phyloP scores from a whole-genome alignment of 2,113 vertebrate species.

The Pardalotus punctatus region DNA sequence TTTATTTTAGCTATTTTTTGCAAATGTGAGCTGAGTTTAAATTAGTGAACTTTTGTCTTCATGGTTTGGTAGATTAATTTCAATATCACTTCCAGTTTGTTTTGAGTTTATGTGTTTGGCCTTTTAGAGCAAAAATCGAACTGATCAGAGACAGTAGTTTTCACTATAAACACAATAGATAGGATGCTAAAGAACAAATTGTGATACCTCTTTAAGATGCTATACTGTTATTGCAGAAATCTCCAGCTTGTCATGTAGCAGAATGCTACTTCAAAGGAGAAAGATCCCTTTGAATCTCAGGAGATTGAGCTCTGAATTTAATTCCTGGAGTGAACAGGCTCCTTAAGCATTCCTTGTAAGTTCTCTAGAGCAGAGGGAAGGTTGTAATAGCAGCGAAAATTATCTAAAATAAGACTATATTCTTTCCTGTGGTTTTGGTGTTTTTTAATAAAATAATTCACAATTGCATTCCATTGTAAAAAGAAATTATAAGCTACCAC shows the following conservation, averaged over 20 bases:
- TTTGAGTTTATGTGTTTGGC: background rate
- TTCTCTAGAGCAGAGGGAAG: background rate
- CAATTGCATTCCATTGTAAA: background rate
- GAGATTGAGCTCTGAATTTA: background rate
- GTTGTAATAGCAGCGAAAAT: background rate
- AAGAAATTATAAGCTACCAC: background rate
- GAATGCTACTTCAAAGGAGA: conserved; percentile 3
- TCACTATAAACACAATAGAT: background rate
- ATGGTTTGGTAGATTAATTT: background rate
- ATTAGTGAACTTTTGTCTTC: background rate
- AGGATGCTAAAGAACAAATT: background rate
- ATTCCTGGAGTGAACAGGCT: background rate
- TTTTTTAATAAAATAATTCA: background rate
- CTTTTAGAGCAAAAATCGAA: background rate
- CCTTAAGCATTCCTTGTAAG: background rate
- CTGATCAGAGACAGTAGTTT: background rate
- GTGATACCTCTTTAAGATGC: background rate
- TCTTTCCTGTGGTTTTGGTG: background rate
- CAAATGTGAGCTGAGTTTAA: background rate
- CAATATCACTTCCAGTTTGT: background rate
- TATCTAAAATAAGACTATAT: background rate
- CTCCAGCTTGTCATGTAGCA: background rate
- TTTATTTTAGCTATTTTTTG: background rate
- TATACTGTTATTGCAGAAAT: background rate
- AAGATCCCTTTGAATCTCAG: conserved; percentile 3